Conservation (phyloP, 1,140 invertebrate species). For the Macrobrachium rosenbergii region DNA sequence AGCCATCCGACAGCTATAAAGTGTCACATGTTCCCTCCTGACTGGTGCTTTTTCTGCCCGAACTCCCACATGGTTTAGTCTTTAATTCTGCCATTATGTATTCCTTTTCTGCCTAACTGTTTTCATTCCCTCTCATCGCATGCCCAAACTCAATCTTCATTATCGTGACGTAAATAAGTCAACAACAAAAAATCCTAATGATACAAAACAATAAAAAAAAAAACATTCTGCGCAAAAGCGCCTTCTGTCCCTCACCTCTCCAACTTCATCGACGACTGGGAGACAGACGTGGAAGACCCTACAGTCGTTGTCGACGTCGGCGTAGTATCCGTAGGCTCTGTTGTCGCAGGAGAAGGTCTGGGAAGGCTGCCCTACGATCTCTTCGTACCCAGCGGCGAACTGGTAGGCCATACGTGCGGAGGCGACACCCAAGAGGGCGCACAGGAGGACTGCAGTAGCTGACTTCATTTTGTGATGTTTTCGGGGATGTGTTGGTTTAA, state of each 20-base stretch:
- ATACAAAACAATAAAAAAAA: too few species aligned
- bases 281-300: constrained; percentile 70
- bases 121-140: too few species aligned
- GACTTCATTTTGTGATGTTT: constrained; percentile 30
- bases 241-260: constrained; percentile 27
- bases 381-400: constrained; percentile 54
- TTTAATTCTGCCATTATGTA: too few species aligned
- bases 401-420: constrained; percentile 56
- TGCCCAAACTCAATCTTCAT: too few species aligned
- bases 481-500: background rate
- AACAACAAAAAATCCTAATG: too few species aligned
- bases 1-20: too few species aligned
- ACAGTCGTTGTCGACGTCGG: constrained; percentile 70
- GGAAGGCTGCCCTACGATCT: constrained; percentile 35
- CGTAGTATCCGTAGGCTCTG: constrained; percentile 69
- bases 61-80: too few species aligned
- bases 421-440: constrained; percentile 26
- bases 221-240: too few species aligned
- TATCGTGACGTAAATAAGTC: too few species aligned
- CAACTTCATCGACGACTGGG: constrained; percentile 65
- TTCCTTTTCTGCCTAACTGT: too few species aligned
- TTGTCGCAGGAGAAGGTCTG: constrained; percentile 68
- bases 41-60: too few species aligned
- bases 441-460: constrained; percentile 7
- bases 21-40: too few species aligned